Evolutionary conservation across 2,797 vertebrate genomes (phyloP).

Genomic region (Danio albolineatus): DNA sequence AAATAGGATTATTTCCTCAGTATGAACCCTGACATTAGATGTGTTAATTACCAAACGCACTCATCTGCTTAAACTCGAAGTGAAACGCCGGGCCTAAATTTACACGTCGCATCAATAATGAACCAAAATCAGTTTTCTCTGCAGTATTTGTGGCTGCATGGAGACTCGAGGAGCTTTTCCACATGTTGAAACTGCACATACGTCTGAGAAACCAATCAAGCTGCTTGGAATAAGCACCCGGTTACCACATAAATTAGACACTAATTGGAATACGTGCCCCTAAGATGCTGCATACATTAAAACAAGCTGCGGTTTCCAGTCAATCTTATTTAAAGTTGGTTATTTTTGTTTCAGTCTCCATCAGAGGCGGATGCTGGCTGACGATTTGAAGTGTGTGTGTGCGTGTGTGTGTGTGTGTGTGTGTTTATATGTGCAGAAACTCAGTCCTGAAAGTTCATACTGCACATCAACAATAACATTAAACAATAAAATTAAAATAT

Average conservation of each 20-base stretch:
- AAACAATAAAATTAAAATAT: neutral
- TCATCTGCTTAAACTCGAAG: constrained; percentile 66
- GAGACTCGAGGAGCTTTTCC: neutral
- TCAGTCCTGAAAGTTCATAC: neutral
- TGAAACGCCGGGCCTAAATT: constrained; percentile 63
- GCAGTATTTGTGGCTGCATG: neutral
- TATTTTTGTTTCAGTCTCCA: neutral
- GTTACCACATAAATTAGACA: constrained; percentile 24
- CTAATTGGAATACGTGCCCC: constrained; percentile 22
- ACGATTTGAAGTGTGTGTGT: neutral
- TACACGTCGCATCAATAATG: constrained; percentile 69
- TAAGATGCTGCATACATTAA: constrained; percentile 40
- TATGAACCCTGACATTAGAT: neutral
- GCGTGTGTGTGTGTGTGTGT: neutral
- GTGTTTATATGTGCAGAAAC: neutral
- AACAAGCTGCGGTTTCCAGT: constrained; percentile 23
- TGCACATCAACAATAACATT: no score
- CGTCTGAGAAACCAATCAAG: constrained; percentile 17
- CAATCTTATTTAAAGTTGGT: neutral
- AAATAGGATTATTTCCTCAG: no score
- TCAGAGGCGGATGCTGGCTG: neutral
- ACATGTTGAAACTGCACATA: neutral
- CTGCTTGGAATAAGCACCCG: constrained; percentile 19
- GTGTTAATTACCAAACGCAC: constrained; percentile 66
- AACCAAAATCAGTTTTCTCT: neutral